phyloP scores from a whole-genome alignment of 2,797 vertebrate genomes.

The Anguilla pacifica region DNA sequence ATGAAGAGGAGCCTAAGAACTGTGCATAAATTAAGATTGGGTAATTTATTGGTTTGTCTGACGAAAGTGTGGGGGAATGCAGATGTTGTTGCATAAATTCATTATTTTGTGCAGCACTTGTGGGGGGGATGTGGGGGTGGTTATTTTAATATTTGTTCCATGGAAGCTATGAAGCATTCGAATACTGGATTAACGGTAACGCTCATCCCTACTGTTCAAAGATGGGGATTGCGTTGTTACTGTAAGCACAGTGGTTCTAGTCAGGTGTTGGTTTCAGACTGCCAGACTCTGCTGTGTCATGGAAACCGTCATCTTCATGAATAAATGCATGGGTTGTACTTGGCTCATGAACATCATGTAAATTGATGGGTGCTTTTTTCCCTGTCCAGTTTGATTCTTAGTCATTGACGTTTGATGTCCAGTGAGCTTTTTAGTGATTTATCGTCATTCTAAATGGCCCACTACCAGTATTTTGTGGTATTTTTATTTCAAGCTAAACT shows the following conservation, averaged over 20 bases:
- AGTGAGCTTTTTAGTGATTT: not conserved
- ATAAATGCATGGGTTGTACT: not conserved
- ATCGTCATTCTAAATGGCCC: not conserved
- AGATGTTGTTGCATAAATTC: not conserved
- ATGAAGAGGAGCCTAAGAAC: not conserved
- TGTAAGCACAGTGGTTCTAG: not conserved
- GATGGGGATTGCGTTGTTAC: not conserved
- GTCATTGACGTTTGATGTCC: not conserved
- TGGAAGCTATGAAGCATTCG: not conserved
- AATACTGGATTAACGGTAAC: not conserved
- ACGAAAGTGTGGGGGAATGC: not conserved
- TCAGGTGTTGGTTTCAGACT: not conserved
- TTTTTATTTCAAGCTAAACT: not conserved
- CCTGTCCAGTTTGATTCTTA: not conserved
- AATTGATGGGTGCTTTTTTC: not conserved
- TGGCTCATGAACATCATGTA: not conserved
- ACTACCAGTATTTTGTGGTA: not conserved
- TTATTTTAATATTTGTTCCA: not conserved
- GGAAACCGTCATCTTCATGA: not conserved
- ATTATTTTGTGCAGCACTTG: not conserved
- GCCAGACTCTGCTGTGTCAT: not conserved
- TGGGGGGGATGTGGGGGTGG: not conserved
- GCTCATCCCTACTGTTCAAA: not conserved
- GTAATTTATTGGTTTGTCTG: not conserved
- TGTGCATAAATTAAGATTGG: not conserved